Conservation (phyloP, 1,140 invertebrate species). For the Vanessa atalanta region DNA sequence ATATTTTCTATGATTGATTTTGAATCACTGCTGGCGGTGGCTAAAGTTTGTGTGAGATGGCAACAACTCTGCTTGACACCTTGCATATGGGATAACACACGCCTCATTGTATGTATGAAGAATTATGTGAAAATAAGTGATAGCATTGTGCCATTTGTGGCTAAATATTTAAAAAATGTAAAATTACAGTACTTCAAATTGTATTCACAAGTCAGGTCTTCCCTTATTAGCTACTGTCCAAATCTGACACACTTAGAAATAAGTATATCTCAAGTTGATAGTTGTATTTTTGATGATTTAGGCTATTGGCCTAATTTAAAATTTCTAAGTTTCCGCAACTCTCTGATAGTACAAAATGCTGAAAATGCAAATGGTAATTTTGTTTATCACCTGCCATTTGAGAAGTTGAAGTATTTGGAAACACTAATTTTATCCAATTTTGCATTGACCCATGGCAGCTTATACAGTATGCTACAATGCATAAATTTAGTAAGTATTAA, state of each 20-base stretch:
- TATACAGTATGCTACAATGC: slow-evolving; percentile 77
- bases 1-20: slow-evolving; percentile 80
- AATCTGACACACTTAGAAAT: slow-evolving; percentile 80
- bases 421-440: slow-evolving; percentile 78
- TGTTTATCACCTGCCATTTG: slow-evolving; percentile 78
- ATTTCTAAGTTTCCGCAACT: slow-evolving; percentile 79
- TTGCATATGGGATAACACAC: slow-evolving; percentile 78
- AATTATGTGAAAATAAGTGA: slow-evolving; percentile 78
- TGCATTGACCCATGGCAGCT: slow-evolving; percentile 73
- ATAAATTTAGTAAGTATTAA: slow-evolving; percentile 75
- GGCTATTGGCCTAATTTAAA: slow-evolving; percentile 77
- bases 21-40: slow-evolving; percentile 75
- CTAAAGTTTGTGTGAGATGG: slow-evolving; percentile 78
- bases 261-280: slow-evolving; percentile 80
- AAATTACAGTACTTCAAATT: slow-evolving; percentile 81
- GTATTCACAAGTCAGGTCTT: slow-evolving; percentile 77
- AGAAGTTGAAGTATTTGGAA: slow-evolving; percentile 72
- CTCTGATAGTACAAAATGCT: slow-evolving; percentile 72
- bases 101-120: slow-evolving; percentile 79
- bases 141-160: slow-evolving; percentile 77
- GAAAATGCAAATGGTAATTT: slow-evolving; percentile 75
- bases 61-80: slow-evolving; percentile 75
- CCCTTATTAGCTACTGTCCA: slow-evolving; percentile 76
- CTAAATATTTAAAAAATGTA: slow-evolving; percentile 78
- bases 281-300: slow-evolving; percentile 79